These are phyloP conservation scores for Desmophyllum pertusum DNA, from an alignment of 92 coral and sea anemone species.

Conservation along the genomic window DNA sequence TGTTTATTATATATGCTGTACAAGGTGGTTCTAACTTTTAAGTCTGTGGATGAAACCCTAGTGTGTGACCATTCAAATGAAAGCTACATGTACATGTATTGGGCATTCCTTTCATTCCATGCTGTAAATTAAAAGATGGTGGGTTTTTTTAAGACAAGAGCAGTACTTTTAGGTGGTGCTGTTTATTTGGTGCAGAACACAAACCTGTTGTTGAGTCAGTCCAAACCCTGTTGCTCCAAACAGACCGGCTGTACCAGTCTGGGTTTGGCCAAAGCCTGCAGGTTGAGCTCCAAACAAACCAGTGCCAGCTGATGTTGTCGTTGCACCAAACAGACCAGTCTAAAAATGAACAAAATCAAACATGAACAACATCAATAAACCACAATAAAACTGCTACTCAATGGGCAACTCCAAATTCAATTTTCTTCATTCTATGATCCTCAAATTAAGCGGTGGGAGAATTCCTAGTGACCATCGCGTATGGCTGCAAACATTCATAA, in stretches of 20 bases:
- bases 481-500: too few species aligned
- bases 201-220: slow-evolving; percentile 75
- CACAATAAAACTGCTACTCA: not conserved
- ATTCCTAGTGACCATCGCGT: too few species aligned
- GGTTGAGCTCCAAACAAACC: slow-evolving; percentile 79
- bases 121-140: too few species aligned
- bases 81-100: too few species aligned
- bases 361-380: slow-evolving; percentile 29
- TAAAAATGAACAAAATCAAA: slow-evolving; percentile 14
- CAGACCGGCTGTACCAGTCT: slow-evolving; percentile 69
- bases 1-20: too few species aligned
- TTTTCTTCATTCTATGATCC: too few species aligned
- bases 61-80: too few species aligned
- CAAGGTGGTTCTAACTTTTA: too few species aligned
- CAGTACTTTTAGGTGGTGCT: not conserved
- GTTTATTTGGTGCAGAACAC: not conserved
- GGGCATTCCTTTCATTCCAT: too few species aligned
- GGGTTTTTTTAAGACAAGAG: too few species aligned
- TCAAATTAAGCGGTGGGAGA: too few species aligned
- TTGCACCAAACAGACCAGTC: slow-evolving; percentile 84
- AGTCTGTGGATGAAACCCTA: too few species aligned
- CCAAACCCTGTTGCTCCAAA: slow-evolving; percentile 93
- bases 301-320: slow-evolving; percentile 72
- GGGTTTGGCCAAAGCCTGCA: slow-evolving; percentile 82
- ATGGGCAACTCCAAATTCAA: not conserved